phyloP scores from a whole-genome alignment of 37 sponge, comb jelly and placozoan genomes.

The Halisarca cf. caerulea region DNA sequence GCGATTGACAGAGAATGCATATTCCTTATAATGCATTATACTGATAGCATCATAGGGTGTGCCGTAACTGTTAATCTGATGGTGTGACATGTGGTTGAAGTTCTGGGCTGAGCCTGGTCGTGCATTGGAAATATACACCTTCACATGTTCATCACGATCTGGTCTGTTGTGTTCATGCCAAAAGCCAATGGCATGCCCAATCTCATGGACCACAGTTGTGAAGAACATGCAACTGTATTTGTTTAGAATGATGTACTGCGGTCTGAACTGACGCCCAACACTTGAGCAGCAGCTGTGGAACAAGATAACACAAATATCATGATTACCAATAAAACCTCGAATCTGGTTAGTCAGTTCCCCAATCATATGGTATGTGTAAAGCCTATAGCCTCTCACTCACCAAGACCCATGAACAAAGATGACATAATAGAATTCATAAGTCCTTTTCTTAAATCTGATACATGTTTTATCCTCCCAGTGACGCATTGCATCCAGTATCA shows the following conservation, averaged over 20 bases:
- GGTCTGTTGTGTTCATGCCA: slow-evolving; percentile 48
- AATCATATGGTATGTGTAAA: no score
- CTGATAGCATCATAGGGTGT: slow-evolving; percentile 29
- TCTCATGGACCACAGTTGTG: slow-evolving; percentile 35
- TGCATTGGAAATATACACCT: not conserved
- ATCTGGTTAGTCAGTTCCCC: no score
- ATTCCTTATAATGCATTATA: slow-evolving; percentile 1
- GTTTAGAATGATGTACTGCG: not conserved
- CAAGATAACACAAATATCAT: no score
- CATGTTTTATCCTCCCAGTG: slow-evolving; percentile 82
- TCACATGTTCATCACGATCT: slow-evolving; percentile 30
- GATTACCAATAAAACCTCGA: no score
- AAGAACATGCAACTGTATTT: slow-evolving; percentile 18
- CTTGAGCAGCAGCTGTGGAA: slow-evolving; percentile 44
- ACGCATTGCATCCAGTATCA: slow-evolving; percentile 54
- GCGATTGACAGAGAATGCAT: not conserved
- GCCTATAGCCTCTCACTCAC: slow-evolving; percentile 26
- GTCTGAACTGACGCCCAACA: not conserved
- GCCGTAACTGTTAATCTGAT: not conserved
- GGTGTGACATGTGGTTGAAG: not conserved
- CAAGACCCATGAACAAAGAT: slow-evolving; percentile 53
- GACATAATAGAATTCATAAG: slow-evolving; percentile 30
- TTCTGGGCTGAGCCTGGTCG: not conserved
- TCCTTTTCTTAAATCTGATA: slow-evolving; percentile 53
- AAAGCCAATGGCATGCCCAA: slow-evolving; percentile 37